Conservation (phyloP, 2,113 vertebrate species). For the Irena cyanogastra region DNA sequence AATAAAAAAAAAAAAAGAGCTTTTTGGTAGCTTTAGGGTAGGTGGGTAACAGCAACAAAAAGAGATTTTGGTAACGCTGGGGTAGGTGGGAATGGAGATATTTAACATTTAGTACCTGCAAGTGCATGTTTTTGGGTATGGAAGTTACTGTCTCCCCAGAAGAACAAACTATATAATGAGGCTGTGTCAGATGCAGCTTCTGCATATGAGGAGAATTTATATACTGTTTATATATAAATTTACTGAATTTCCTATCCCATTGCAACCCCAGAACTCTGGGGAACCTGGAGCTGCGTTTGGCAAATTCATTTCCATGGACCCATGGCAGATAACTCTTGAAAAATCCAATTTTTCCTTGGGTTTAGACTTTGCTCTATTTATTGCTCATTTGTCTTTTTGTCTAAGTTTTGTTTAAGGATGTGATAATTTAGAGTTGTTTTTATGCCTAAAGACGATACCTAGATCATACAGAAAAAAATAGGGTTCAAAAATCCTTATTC, state of each 20-base stretch:
- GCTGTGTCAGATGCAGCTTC: background rate
- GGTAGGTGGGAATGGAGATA: background rate
- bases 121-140: background rate
- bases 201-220: background rate
- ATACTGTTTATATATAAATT: background rate
- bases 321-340: background rate
- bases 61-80: background rate
- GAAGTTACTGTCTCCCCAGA: background rate
- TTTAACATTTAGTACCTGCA: background rate
- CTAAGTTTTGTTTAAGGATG: background rate
- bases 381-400: rapidly evolving
- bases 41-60: background rate
- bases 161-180: background rate
- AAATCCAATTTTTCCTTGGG: background rate
- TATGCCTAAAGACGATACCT: background rate
- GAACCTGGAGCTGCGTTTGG: background rate
- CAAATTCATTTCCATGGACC: background rate
- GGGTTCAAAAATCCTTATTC: background rate
- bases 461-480: background rate
- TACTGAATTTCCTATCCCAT: background rate
- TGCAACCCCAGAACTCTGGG: background rate
- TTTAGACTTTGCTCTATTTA: background rate
- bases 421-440: background rate
- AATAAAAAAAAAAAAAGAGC: too few relatives aligned
- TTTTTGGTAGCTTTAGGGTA: background rate